Conservation (phyloP, 2,113 vertebrate genomes). For the Nipponia nippon region DNA sequence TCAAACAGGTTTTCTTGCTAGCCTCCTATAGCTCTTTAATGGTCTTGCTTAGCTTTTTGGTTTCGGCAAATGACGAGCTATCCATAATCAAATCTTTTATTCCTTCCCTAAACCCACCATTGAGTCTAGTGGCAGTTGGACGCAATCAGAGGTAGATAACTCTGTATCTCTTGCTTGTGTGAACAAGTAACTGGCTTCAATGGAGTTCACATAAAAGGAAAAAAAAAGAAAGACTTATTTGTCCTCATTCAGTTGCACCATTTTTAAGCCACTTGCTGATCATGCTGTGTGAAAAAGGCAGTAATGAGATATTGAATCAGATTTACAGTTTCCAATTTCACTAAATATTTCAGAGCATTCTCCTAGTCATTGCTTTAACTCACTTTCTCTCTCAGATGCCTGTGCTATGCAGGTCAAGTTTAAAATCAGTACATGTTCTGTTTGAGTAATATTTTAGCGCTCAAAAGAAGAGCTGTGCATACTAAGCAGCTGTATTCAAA, state of each 20-base stretch:
- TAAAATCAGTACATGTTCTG: constrained; percentile 30
- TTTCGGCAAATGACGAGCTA: neutral
- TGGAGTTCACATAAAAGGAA: neutral
- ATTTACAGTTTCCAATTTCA: constrained; percentile 34
- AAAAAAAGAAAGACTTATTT: neutral
- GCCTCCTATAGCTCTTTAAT: neutral
- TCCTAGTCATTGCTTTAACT: constrained; percentile 17
- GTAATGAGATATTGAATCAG: constrained; percentile 9
- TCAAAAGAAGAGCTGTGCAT: constrained; percentile 39
- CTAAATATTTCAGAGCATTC: constrained; percentile 23
- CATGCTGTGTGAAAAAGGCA: neutral
- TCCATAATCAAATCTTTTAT: neutral
- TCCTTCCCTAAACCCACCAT: neutral
- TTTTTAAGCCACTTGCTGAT: neutral
- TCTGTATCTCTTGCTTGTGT: neutral
- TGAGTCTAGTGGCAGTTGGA: neutral
- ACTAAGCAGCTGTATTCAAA: constrained; percentile 33
- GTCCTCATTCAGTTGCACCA: neutral
- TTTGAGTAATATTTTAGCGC: constrained; percentile 16
- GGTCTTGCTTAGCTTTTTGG: neutral
- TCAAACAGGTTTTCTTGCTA: neutral
- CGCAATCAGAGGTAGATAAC: neutral
- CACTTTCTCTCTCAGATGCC: neutral
- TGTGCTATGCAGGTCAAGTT: constrained; percentile 24
- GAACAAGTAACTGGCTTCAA: neutral